Evolutionary conservation across 1,140 invertebrate species (phyloP), one percentile per base, ranked within the genome.

Genomic region (Plectus sambesii): DNA sequence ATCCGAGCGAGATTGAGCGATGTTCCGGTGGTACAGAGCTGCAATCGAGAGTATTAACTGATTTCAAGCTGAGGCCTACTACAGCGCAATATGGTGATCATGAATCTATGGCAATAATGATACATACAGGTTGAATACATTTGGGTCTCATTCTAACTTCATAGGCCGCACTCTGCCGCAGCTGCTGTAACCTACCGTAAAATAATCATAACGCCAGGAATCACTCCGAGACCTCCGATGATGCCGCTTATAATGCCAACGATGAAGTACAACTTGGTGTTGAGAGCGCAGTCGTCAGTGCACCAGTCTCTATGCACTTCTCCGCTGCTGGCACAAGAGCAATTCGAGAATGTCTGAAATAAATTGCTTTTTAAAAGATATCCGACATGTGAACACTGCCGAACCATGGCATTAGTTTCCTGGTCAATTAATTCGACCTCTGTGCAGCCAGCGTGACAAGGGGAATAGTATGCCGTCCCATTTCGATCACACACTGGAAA

Each of bases 141-240:
- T n/a, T n/a, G n/a, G n/a, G n/a, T n/a, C n/a, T n/a, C n/a, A n/a
- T n/a, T n/a, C n/a, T n/a, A n/a, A 56, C 1, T 43, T 50, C 38
- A n/a, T 9, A 45, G 17, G 50, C 9, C 44, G 40, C 46, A 25
- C n/a, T 15, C 12, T 39, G 27, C 23, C 53, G 36, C 27, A 23
- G 9, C 37, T 2, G 22, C n/a, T 3, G 9, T n/a, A 51, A 17
- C 48, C 29, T 23, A 62, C 60, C 60, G 30, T 24, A 67, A 42
- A 23, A 69, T 48, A 29, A 67, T 69, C 22, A 67, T 27, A 38
- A 67, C 59, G 27, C 64, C 66, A 15, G 64, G 64, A 12, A 67
- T 55, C n/a, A 67, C 59, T 2, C 50, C 60, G 22, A 56, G 56
- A 24, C 64, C 64, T 0, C 63, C 66, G 44, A 66, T 40, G 12